Percentiles rank a stretch among this genome's conserved stretches.
These are phyloP conservation scores for Liolophura sinensis DNA, from an alignment of 1,140 invertebrate genomes.

Conservation along the genomic window DNA sequence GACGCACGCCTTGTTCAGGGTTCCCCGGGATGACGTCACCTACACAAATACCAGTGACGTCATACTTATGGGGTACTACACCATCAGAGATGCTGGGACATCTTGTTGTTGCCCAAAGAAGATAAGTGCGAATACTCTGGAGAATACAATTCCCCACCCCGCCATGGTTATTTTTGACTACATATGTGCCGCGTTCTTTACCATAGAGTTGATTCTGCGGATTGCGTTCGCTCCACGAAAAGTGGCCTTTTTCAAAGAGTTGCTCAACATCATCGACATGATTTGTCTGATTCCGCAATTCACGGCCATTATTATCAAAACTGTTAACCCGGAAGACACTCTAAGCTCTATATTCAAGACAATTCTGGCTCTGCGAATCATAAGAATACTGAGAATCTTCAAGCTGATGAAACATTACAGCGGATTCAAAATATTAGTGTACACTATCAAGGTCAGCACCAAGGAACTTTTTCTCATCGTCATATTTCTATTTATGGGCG, in stretches of 20 bases:
- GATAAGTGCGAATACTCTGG: not conserved
- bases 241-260: constrained; percentile 35
- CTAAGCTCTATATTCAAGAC: constrained; percentile 37
- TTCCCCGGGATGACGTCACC: constrained; percentile 23
- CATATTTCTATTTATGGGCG: constrained; percentile 54
- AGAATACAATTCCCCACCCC: constrained; percentile 36
- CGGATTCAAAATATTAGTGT: constrained; percentile 57
- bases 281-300: constrained; percentile 53
- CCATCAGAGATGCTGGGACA: too few relatives aligned
- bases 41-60: too few relatives aligned
- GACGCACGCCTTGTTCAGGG: constrained; percentile 46
- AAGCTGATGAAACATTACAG: constrained; percentile 58
- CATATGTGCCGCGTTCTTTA: constrained; percentile 48
- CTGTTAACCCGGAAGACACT: constrained; percentile 31
- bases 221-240: constrained; percentile 47
- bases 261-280: constrained; percentile 53
- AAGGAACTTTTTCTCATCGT: constrained; percentile 54
- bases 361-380: constrained; percentile 43
- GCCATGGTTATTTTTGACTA: constrained; percentile 50
- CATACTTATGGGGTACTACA: too few relatives aligned
- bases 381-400: constrained; percentile 53
- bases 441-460: constrained; percentile 56
- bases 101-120: too few relatives aligned
- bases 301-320: constrained; percentile 45
- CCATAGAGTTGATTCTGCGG: constrained; percentile 40